Conservation (phyloP, 1,140 invertebrate species). For the Dolichoris vasculosae region DNA sequence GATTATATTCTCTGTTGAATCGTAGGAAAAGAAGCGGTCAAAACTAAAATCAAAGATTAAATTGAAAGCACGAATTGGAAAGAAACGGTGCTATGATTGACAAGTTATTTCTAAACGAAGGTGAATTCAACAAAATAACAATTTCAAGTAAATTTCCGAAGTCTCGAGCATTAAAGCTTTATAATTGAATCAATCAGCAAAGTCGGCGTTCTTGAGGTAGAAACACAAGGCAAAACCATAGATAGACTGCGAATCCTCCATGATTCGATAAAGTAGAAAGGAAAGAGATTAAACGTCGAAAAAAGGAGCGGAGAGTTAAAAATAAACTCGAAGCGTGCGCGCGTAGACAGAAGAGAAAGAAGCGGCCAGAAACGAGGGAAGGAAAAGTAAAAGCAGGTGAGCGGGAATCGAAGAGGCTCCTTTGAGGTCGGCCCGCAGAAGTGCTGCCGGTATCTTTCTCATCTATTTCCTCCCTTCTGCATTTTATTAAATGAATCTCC, state of each 20-base stretch:
- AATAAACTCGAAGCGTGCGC: background rate
- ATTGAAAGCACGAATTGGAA: no score
- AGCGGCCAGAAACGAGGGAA: background rate
- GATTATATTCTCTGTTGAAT: no score
- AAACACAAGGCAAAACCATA: background rate
- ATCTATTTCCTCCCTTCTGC: background rate
- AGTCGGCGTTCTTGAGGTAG: background rate
- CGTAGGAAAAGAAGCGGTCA: no score
- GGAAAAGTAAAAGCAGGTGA: constrained; percentile 2
- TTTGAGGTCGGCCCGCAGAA: constrained; percentile 11
- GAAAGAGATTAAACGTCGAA: constrained; percentile 38
- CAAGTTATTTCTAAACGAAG: no score
- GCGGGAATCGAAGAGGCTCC: background rate
- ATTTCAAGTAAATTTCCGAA: background rate
- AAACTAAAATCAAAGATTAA: no score
- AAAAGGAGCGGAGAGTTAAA: background rate
- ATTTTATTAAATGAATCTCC: constrained; percentile 47
- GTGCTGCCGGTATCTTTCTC: constrained; percentile 15
- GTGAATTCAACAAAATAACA: background rate
- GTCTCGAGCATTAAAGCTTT: background rate
- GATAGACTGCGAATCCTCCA: background rate
- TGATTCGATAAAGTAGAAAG: constrained; percentile 41
- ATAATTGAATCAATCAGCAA: background rate
- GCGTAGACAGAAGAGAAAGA: background rate
- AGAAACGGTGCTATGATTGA: no score